phyloP scores from a whole-genome alignment of 1,140 invertebrate genomes.

The Phenacoccus solenopsis region DNA sequence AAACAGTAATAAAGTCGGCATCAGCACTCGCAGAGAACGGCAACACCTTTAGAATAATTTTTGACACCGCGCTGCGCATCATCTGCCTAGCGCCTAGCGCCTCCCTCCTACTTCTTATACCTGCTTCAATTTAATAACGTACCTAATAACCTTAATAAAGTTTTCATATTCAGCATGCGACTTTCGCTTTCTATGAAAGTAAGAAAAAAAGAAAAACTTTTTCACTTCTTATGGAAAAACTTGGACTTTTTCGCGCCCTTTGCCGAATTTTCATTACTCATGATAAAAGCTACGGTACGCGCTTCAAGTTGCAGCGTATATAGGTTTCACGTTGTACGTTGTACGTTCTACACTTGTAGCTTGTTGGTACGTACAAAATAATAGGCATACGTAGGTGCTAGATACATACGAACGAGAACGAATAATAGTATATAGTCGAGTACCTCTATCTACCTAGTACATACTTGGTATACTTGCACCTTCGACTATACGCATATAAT shows the following conservation, averaged over 20 bases:
- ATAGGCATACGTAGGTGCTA: too few species aligned
- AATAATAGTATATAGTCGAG: too few species aligned
- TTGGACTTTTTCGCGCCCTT: neutral
- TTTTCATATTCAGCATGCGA: conserved; percentile 16
- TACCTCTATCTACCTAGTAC: too few species aligned
- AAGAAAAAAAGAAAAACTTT: conserved; percentile 7
- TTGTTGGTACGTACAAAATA: too few species aligned
- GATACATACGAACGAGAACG: too few species aligned
- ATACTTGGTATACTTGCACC: too few species aligned
- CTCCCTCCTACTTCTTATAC: too few species aligned
- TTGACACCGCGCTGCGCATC: conserved; percentile 8
- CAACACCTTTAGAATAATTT: conserved; percentile 12
- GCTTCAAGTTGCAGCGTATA: too few species aligned
- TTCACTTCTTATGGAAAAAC: neutral
- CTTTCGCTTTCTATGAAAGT: conserved; percentile 8
- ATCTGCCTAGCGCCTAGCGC: too few species aligned
- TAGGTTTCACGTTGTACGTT: too few species aligned
- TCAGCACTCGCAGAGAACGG: neutral
- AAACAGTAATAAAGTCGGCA: neutral
- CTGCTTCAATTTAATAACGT: conserved; percentile 14
- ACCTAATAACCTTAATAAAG: conserved; percentile 12
- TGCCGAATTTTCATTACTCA: conserved; percentile 6
- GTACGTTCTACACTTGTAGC: too few species aligned
- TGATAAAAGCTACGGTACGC: neutral
- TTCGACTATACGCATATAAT: too few species aligned